These are phyloP conservation scores for Calameuta idolon DNA, from an alignment of 2,888 invertebrate genomes.

Conservation along the genomic window DNA sequence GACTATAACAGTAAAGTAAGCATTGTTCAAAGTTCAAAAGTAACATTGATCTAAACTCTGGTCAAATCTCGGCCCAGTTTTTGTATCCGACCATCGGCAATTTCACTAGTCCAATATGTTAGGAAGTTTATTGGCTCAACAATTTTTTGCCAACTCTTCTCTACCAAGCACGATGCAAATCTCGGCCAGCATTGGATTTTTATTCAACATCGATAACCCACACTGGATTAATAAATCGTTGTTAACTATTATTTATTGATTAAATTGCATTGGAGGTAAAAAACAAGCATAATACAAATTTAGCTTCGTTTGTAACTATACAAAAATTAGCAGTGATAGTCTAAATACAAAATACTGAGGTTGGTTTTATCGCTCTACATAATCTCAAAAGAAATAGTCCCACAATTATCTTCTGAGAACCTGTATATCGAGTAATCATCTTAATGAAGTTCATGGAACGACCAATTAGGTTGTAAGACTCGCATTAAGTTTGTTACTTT, in stretches of 20 bases:
- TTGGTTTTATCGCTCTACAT: not conserved
- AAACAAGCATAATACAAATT: not conserved
- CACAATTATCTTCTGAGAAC: not conserved
- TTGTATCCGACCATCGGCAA: no score
- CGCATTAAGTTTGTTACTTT: no score
- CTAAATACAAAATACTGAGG: not conserved
- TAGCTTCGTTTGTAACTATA: not conserved
- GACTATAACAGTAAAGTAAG: not conserved
- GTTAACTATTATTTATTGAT: not conserved
- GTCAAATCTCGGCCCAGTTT: no score
- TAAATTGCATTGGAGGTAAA: not conserved
- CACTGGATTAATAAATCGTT: not conserved
- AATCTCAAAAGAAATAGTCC: no score
- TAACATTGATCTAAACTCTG: no score
- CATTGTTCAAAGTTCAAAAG: no score
- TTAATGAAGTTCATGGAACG: not conserved
- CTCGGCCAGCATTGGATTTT: not conserved
- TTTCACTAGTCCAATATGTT: no score
- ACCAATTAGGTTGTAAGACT: not conserved
- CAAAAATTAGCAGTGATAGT: not conserved
- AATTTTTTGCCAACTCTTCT: not conserved
- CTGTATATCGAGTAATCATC: not conserved
- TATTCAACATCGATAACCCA: not conserved
- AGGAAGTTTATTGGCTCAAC: no score
- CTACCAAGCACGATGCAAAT: not conserved